Conservation (phyloP, 2,888 invertebrate species). For the Ennomos erosarius region DNA sequence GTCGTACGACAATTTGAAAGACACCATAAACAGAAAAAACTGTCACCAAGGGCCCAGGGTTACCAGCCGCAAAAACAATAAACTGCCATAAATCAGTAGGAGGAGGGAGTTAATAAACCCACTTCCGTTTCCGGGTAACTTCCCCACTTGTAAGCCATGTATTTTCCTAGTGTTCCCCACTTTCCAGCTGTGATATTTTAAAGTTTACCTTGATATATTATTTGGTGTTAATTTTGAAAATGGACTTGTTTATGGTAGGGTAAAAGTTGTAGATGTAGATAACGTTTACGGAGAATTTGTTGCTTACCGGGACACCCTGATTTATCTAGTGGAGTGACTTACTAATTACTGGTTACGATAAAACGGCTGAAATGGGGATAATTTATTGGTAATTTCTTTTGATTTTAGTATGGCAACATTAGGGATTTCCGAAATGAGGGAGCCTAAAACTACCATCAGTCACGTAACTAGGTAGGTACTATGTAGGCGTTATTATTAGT, state of each 20-base stretch:
- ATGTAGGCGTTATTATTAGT: too few species aligned
- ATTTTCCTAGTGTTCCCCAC: constrained; percentile 37
- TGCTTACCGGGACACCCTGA: constrained; percentile 22
- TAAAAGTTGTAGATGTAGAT: constrained; percentile 33
- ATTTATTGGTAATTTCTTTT: background rate
- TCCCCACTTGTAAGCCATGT: constrained; percentile 40
- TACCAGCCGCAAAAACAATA: constrained; percentile 64
- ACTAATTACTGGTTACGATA: constrained; percentile 22
- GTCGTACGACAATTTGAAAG: too few species aligned
- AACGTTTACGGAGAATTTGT: constrained; percentile 32
- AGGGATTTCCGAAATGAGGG: too few species aligned
- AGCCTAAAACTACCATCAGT: too few species aligned
- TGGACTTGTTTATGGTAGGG: constrained; percentile 11
- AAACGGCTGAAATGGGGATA: constrained; percentile 1
- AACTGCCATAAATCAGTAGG: constrained; percentile 71
- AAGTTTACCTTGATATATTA: constrained; percentile 35
- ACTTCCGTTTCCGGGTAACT: constrained; percentile 51
- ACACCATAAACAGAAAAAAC: constrained; percentile 36
- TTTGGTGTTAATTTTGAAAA: constrained; percentile 8
- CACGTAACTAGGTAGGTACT: too few species aligned
- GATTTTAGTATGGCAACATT: background rate
- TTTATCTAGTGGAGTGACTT: constrained; percentile 22
- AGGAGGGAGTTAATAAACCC: constrained; percentile 69
- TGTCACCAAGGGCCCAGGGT: constrained; percentile 47
- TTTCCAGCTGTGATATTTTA: constrained; percentile 33